Percentiles rank a stretch among this genome's conserved stretches.
Evolutionary conservation across 2,113 vertebrate genomes (phyloP).

Genomic region (Ariopsis seemanni): DNA sequence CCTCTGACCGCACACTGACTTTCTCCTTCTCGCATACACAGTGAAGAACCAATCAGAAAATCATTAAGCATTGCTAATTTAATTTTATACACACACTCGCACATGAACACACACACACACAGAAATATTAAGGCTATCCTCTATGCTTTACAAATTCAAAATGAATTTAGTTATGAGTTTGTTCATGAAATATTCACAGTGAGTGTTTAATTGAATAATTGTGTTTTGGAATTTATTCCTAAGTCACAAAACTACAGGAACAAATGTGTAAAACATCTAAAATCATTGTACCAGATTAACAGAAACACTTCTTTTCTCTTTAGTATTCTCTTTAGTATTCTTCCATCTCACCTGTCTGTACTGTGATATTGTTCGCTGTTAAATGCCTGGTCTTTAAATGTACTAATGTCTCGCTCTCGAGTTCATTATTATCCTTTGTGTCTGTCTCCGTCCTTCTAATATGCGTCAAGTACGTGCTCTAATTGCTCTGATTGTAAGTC

Average conservation of each 20-base stretch:
- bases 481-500: constrained; percentile 39
- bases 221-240: background rate
- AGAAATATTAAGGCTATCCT: background rate
- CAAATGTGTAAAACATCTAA: background rate
- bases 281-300: background rate
- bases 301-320: background rate
- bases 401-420: background rate
- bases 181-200: background rate
- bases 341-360: background rate
- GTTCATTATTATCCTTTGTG: background rate
- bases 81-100: constrained; percentile 6
- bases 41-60: constrained; percentile 9
- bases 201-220: constrained; percentile 6
- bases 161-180: background rate
- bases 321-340: background rate
- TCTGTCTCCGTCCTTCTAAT: constrained; percentile 21
- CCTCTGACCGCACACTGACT: constrained; percentile 41
- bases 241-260: background rate
- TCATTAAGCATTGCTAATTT: constrained; percentile 32
- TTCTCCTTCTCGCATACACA: background rate
- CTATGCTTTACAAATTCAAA: background rate
- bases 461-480: constrained; percentile 26
- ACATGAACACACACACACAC: constrained; percentile 6
- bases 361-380: background rate
- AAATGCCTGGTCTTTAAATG: background rate